Conservation (phyloP, 2,113 vertebrate species). For the Tragelaphus imberbis region DNA sequence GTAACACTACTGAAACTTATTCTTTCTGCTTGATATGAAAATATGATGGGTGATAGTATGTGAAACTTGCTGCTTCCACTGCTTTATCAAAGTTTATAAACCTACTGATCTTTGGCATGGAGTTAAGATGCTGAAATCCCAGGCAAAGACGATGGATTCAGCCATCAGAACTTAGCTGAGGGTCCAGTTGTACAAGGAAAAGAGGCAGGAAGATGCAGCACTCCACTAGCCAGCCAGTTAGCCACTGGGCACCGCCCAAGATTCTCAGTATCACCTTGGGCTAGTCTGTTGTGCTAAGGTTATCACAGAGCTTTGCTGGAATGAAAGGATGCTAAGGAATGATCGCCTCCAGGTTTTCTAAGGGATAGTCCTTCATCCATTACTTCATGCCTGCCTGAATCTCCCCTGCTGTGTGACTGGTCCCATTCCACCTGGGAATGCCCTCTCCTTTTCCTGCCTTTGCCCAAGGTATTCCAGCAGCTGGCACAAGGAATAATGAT, state of each 20-base stretch:
- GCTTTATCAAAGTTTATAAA: constrained; percentile 35
- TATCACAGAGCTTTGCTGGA: background rate
- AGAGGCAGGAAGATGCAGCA: background rate
- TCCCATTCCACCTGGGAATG: background rate
- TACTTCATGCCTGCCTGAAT: background rate
- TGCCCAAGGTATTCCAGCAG: background rate
- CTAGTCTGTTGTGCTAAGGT: background rate
- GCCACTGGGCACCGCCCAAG: rapidly evolving
- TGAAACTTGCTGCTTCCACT: background rate
- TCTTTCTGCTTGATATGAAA: constrained; percentile 49
- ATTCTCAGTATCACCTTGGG: background rate
- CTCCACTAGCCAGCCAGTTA: background rate
- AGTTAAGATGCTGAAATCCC: background rate
- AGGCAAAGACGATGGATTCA: background rate
- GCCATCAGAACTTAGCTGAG: background rate
- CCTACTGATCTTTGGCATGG: constrained; percentile 11
- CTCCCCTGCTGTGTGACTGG: background rate
- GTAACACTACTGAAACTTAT: constrained; percentile 46
- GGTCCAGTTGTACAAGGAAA: background rate
- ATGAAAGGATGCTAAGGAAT: background rate
- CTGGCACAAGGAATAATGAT: background rate
- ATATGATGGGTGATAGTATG: background rate
- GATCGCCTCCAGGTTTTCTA: background rate
- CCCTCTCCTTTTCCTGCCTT: constrained; percentile 24
- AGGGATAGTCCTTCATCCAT: background rate